phyloP scores from a whole-genome alignment of 2,797 vertebrate genomes.

The Pseudochaenichthys georgianus region DNA sequence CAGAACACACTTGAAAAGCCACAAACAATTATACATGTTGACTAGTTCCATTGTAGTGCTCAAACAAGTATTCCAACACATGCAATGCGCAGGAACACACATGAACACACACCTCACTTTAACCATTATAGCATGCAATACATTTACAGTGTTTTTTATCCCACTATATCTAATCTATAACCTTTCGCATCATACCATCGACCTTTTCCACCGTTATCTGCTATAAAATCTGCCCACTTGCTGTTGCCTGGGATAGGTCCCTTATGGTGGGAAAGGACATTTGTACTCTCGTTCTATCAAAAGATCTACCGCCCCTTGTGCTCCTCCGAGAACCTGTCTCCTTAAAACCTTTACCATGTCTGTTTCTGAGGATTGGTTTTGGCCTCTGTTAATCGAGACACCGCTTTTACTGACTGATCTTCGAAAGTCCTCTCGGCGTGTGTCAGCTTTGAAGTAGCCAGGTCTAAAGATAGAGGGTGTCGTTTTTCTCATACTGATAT shows the following conservation, averaged over 20 bases:
- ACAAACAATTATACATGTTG: neutral
- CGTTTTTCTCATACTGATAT: too few species aligned
- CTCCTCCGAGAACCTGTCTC: conserved; percentile 26
- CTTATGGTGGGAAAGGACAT: conserved; percentile 23
- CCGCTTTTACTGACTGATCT: conserved; percentile 12
- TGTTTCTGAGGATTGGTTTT: conserved; percentile 16
- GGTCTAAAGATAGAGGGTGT: neutral
- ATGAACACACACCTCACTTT: conserved; percentile 9
- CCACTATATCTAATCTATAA: conserved; percentile 14
- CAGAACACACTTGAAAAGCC: neutral
- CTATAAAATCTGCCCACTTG: conserved; percentile 28
- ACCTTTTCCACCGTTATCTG: conserved; percentile 31
- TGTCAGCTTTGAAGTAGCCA: conserved; percentile 30
- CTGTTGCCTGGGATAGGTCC: neutral
- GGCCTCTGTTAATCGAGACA: conserved; percentile 12
- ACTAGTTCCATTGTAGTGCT: neutral
- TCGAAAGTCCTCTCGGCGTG: conserved; percentile 4
- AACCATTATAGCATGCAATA: neutral
- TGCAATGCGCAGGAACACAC: neutral
- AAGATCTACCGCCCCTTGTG: conserved; percentile 15
- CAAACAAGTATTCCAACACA: neutral
- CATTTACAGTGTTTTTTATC: neutral
- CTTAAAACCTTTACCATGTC: neutral
- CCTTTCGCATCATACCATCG: conserved; percentile 8
- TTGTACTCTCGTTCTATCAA: conserved; percentile 40